Evolutionary conservation across 2,888 invertebrate species (phyloP).

Genomic region (Colostygia pectinataria): DNA sequence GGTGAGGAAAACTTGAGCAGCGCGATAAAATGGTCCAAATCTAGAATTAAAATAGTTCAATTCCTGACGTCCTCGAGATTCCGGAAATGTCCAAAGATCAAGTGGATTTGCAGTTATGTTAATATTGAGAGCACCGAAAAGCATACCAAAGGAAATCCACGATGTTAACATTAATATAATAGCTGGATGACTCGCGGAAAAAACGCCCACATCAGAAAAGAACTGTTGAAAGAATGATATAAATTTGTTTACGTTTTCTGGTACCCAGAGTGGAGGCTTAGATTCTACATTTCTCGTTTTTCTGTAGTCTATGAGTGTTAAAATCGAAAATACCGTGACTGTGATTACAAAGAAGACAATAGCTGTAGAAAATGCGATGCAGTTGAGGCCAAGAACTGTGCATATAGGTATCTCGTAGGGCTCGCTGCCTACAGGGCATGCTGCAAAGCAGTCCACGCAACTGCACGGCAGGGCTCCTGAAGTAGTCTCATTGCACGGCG

Average conservation of each 20-base stretch:
- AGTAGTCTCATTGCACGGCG: conserved; percentile 84
- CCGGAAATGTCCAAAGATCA: conserved; percentile 95
- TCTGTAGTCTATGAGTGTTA: conserved; percentile 47
- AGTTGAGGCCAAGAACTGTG: conserved; percentile 84
- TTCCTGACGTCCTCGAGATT: conserved; percentile 90
- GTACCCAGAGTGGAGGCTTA: conserved; percentile 17
- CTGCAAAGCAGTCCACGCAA: conserved; percentile 88
- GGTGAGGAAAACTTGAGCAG: conserved; percentile 93
- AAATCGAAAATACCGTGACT: conserved; percentile 54
- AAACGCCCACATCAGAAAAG: conserved; percentile 67
- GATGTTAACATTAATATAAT: conserved; percentile 85
- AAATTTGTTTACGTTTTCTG: conserved; percentile 40
- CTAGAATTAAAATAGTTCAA: conserved; percentile 93
- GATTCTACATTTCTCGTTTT: conserved; percentile 33
- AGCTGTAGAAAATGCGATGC: conserved; percentile 85
- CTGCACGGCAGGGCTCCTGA: conserved; percentile 85
- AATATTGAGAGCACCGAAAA: conserved; percentile 86
- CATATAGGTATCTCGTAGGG: conserved; percentile 73
- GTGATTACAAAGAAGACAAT: conserved; percentile 77
- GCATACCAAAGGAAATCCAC: conserved; percentile 82
- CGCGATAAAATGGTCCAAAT: conserved; percentile 95
- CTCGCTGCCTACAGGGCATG: conserved; percentile 82
- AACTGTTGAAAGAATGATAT: conserved; percentile 53
- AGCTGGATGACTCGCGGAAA: conserved; percentile 86
- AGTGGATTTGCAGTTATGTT: conserved; percentile 93